Evolutionary conservation across 2,797 vertebrate species (phyloP).

Genomic region (Arrhamphus sclerolepis): DNA sequence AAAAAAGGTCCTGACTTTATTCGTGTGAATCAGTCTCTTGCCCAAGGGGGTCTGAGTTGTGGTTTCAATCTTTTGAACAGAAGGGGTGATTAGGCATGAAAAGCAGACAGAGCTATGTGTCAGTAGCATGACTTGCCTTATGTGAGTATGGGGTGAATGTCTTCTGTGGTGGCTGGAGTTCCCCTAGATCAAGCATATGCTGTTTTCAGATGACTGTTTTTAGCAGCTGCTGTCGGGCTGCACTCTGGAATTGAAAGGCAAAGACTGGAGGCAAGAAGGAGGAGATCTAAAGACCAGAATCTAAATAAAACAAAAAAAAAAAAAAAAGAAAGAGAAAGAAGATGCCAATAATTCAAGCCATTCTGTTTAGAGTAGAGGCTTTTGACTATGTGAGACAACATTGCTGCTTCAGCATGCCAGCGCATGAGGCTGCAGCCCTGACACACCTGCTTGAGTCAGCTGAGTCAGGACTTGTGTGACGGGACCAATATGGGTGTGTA

Average conservation of each 20-base stretch:
- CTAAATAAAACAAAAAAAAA: slow-evolving; percentile 7
- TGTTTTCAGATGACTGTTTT: slow-evolving; percentile 61
- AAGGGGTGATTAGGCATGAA: slow-evolving; percentile 60
- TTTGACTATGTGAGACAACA: slow-evolving; percentile 44
- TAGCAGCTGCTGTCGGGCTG: slow-evolving; percentile 58
- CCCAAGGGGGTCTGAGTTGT: slow-evolving; percentile 61
- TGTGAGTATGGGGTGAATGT: slow-evolving; percentile 62
- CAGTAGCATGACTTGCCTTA: slow-evolving; percentile 61
- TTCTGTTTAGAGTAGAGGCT: slow-evolving; percentile 30
- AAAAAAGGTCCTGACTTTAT: slow-evolving; percentile 47
- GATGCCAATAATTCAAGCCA: slow-evolving; percentile 20
- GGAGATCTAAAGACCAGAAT: slow-evolving; percentile 34
- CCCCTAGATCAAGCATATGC: slow-evolving; percentile 50
- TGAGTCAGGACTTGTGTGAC: slow-evolving; percentile 51
- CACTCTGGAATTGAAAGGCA: slow-evolving; percentile 48
- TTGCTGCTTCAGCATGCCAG: slow-evolving; percentile 58
- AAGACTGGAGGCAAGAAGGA: slow-evolving; percentile 20
- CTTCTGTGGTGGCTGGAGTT: slow-evolving; percentile 70
- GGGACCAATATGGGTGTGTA: slow-evolving; percentile 38
- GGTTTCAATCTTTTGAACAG: slow-evolving; percentile 65
- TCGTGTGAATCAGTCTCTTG: slow-evolving; percentile 43
- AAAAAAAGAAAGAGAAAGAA: slow-evolving; percentile 10
- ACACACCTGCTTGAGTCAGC: slow-evolving; percentile 72
- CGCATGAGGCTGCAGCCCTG: slow-evolving; percentile 38
- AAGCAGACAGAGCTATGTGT: slow-evolving; percentile 56